Base-by-base conservation (phyloP, 2,113 vertebrate genomes). In the Actenoides hombroni region DNA sequence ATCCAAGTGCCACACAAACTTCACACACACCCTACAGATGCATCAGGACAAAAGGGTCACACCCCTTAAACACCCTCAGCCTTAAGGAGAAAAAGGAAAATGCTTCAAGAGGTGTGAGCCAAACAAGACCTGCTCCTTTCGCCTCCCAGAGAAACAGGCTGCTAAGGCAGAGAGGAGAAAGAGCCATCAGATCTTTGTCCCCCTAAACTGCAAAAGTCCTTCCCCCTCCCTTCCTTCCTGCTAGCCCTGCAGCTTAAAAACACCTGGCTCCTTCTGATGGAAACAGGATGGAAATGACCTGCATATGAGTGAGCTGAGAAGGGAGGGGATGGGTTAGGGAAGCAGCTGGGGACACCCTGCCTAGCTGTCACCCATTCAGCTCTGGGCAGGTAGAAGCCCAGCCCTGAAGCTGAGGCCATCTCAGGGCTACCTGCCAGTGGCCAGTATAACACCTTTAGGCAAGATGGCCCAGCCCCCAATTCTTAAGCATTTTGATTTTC, bases 101-200 rank as follows among this genome's bases (percentile, higher is more conserved):
- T 1, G 8, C 28, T 70, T 20, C 56, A 67, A 63, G 40, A 89
- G 7, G 5, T 4, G 0, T 16, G 21, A 90, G 14, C 12, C 35
- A 53, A 80, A 68, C 0, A 2, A 59, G 28, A 80, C 5, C 42
- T 25, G 18, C 48, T 80, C 8, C 35, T 61, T 33, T 15, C 19
- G 2, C 7, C 16, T 23, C 48, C 42, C 48, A 73, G 24, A 17
- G 10, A 23, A 25, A 3, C 6, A 18, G 15, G 3, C 53, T 86
- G 3, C 37, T 17, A 29, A 14, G 2, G 5, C 31, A 77, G 21
- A 42, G 10, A 9, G 2, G 1, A 1, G 5, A n/a, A 3, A 0
- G 0, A 1, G 0, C 7, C 18, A 20, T 0, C 13, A 59, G 1
- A 0, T 4, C 23, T 13, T 49, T 49, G 18, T 7, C 3, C 6